These are phyloP conservation scores for Parnassius glacialis DNA, from an alignment of 2,888 invertebrate genomes.

Conservation along the genomic window DNA sequence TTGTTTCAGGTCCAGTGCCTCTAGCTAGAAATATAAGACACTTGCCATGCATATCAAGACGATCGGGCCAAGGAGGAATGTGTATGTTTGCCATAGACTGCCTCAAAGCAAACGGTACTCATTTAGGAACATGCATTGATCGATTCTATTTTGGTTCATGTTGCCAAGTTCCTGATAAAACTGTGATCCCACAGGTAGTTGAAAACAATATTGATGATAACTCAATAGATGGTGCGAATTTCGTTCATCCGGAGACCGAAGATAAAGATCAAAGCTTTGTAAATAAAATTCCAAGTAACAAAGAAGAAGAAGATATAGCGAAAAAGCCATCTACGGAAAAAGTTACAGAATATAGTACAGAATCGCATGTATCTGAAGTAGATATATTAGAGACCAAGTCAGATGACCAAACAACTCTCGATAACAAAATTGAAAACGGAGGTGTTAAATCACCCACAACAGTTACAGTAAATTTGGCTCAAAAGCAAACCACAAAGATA, in stretches of 20 bases:
- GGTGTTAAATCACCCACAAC: conserved; percentile 51
- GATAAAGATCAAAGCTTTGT: conserved; percentile 50
- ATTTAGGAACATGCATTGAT: conserved; percentile 95
- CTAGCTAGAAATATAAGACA: conserved; percentile 93
- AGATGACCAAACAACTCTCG: conserved; percentile 52
- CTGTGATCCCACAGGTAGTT: conserved; percentile 74
- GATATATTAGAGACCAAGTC: conserved; percentile 55
- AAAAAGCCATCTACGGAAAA: conserved; percentile 41
- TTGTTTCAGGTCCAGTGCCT: conserved; percentile 83
- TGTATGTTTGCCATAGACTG: conserved; percentile 98
- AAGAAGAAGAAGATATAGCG: conserved; percentile 19
- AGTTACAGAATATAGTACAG: conserved; percentile 36
- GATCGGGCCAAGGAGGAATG: conserved; percentile 88
- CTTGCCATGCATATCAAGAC: conserved; percentile 91
- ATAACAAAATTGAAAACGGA: conserved; percentile 53
- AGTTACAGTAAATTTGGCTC: conserved; percentile 45
- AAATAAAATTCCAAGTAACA: conserved; percentile 40
- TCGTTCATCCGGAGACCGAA: conserved; percentile 69
- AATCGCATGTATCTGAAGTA: conserved; percentile 46
- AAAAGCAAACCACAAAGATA: conserved; percentile 38
- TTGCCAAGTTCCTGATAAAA: conserved; percentile 86
- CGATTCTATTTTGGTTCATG: conserved; percentile 96
- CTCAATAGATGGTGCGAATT: conserved; percentile 76
- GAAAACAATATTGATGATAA: conserved; percentile 84
- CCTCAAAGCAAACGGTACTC: conserved; percentile 93